phyloP scores from a whole-genome alignment of 2,113 vertebrate genomes.

The Petromus typicus region DNA sequence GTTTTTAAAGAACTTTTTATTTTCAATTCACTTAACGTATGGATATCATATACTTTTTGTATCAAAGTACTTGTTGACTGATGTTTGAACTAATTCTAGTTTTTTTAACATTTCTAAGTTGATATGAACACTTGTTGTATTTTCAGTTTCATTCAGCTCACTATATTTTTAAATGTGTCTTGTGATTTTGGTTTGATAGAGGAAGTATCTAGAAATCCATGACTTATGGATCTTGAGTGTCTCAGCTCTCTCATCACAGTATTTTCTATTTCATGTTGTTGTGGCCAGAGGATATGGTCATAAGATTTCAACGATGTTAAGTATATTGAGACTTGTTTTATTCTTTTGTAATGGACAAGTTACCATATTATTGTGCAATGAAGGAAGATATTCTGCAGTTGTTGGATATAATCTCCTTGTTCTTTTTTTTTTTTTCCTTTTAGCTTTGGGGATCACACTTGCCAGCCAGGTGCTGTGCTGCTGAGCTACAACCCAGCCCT shows the following conservation, averaged over 20 bases:
- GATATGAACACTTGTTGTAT: not conserved
- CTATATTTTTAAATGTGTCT: not conserved
- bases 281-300: not conserved
- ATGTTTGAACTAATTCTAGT: not conserved
- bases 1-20: not conserved
- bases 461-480: no score
- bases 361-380: not conserved
- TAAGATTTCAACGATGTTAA: not conserved
- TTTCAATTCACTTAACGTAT: not conserved
- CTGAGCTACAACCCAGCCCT: no score
- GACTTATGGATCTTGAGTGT: not conserved
- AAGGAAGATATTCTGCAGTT: not conserved
- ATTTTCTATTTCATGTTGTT: conserved; percentile 1
- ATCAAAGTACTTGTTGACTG: not conserved
- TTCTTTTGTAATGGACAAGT: not conserved
- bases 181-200: not conserved
- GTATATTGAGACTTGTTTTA: not conserved
- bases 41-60: not conserved
- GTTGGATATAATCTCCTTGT: not conserved
- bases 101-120: not conserved
- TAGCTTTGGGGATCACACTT: no score
- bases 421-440: not conserved
- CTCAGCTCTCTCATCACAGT: not conserved
- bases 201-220: not conserved
- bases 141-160: not conserved